Base-by-base conservation (phyloP, 2,797 vertebrate genomes). In the Botia kubotai region DNA sequence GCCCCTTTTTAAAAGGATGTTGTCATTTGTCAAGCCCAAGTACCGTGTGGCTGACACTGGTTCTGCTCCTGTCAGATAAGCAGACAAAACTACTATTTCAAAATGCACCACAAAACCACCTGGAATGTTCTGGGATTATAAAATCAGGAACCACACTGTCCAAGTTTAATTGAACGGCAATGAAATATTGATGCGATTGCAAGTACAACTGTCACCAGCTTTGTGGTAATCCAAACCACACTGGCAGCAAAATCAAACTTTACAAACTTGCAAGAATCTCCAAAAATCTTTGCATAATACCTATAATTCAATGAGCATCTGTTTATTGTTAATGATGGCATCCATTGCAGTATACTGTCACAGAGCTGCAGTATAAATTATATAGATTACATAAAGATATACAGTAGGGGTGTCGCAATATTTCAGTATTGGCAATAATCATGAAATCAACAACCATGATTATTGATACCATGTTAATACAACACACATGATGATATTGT, bases 41-140 rank as follows among this genome's bases (percentile, higher is more conserved):
- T 43, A 65, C 39, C 12, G 10, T 69, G 62, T 73, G 53, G 55
- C 55, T 62, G 11, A 75, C 19, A 46, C 63, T 11, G 7, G 36
- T 39, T 58, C 39, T 68, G 53, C 39, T 57, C 48, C 39, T 29
- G 46, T 70, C 46, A 58, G 48, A 70, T 66, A 66, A 53, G 23
- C 7, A 6, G 58, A 17, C 39, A 10, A 50, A 62, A 81, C 46
- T 12, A 17, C 70, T 6, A 74, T 67, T 75, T 82, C 57, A 77
- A 74, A 85, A 23, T n/a, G 17, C 0, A 55, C 52, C 80, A 75
- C 50, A 66, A 73, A 76, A 66, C 43, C 53, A 80, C 29, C 62
- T 74, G 57, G 77, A 81, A 71, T 48, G 67, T 79, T 19, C 39
- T 43, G 58, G 55, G 23, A 14, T 46, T 46, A 46, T 46, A 8